Evolutionary conservation across 2,113 vertebrate species (phyloP).

Genomic region (Brienomyrus brachyistius): DNA sequence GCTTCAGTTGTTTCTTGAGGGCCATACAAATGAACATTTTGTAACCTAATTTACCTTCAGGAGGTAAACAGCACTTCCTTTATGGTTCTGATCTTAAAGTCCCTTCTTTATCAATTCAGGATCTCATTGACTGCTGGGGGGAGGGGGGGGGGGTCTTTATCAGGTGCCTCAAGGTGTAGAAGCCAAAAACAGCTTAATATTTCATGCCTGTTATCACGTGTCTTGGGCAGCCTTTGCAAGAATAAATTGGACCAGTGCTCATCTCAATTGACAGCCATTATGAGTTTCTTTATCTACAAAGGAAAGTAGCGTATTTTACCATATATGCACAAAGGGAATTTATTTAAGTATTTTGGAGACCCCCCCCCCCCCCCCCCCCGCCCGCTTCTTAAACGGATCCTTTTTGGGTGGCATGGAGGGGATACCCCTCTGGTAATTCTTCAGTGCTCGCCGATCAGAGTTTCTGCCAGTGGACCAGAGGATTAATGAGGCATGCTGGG

Average conservation of each 20-base stretch:
- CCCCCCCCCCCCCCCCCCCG: not conserved
- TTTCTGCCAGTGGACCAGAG: conserved; percentile 15
- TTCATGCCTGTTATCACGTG: not conserved
- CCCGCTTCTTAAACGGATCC: not conserved
- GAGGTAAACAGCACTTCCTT: not conserved
- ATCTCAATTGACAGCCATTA: not conserved
- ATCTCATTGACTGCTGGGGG: not conserved
- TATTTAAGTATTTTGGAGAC: not conserved
- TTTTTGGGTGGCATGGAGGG: not conserved
- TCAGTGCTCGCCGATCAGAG: not conserved
- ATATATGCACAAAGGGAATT: not conserved
- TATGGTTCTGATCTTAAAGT: not conserved
- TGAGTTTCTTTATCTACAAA: not conserved
- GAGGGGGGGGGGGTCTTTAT: not conserved
- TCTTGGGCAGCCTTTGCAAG: not conserved
- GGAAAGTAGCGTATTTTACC: not conserved
- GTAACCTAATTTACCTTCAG: not conserved
- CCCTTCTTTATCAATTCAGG: not conserved
- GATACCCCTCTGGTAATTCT: not conserved
- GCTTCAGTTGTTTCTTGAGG: not conserved
- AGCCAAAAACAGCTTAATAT: not conserved
- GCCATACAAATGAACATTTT: not conserved
- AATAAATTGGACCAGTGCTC: not conserved
- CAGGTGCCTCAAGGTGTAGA: not conserved
- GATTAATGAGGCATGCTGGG: conserved; percentile 36